Conservation (phyloP, 2,797 vertebrate genomes). For the Crenuchus spilurus region DNA sequence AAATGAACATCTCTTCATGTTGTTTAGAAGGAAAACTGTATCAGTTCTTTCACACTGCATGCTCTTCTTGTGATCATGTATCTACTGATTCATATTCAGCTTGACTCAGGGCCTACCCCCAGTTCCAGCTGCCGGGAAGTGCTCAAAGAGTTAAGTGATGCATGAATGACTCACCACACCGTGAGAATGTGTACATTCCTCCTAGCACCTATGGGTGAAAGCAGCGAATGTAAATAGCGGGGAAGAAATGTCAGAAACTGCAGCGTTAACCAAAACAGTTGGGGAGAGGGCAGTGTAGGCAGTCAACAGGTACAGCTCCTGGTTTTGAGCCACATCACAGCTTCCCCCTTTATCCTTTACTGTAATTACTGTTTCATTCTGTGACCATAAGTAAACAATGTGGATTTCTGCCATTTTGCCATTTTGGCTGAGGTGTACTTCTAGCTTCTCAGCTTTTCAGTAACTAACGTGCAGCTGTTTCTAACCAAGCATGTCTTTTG, state of each 20-base stretch:
- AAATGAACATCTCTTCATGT: not conserved
- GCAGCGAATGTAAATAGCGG: not conserved
- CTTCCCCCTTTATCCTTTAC: not conserved
- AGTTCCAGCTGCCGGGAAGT: constrained; percentile 46
- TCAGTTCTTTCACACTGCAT: constrained; percentile 6
- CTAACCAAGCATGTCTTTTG: not conserved
- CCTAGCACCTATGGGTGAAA: constrained; percentile 17
- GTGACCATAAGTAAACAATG: not conserved
- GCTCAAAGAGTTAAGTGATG: constrained; percentile 34
- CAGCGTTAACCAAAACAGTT: not conserved
- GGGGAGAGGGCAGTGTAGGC: not conserved
- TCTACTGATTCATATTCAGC: constrained; percentile 39
- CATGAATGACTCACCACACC: constrained; percentile 37
- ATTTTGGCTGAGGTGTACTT: not conserved
- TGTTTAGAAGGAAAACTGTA: not conserved
- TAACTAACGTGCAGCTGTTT: not conserved
- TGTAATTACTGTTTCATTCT: constrained; percentile 24
- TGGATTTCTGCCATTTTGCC: not conserved
- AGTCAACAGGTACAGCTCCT: not conserved
- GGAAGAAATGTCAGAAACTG: not conserved
- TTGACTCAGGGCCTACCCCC: constrained; percentile 18
- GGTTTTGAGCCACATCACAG: not conserved
- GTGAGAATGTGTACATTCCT: constrained; percentile 44
- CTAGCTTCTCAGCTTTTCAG: not conserved
- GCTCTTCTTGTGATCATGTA: constrained; percentile 6